Evolutionary conservation across 2,888 invertebrate species (phyloP), one percentile per base, ranked within the genome.

Genomic region (Pterostichus niger): DNA sequence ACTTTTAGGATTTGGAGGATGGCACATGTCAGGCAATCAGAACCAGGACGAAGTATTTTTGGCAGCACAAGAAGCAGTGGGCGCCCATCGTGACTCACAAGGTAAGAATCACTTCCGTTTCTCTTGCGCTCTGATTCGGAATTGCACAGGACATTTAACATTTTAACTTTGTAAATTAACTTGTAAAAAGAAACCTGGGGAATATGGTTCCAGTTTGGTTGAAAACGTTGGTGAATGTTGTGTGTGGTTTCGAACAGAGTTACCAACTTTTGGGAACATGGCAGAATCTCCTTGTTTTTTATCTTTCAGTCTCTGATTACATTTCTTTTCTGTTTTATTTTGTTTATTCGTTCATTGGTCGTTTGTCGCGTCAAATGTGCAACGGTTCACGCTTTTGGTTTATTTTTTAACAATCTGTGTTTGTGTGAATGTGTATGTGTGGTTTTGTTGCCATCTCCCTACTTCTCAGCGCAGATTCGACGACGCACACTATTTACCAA

Each of bases 71-170:
- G 96, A 95, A 90, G 92, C 93, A 88, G 93, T 92, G 85, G 92
- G 93, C 91, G 94, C 94, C 91, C 96, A 96, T 91, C 94, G 96
- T 91, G 96, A 96, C 92, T 95, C 96, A 90, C 96, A 96, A 96
- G 96, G 96, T 96, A 96, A 95, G 96, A 91, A 91, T 91, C 91
- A 89, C 89, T 89, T 88, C 88, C 89, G 88, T 87, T 89, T 87
- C 80, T 77, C 40, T 82, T 82, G 80, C 84, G 84, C 85, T 84
- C 83, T 83, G 61, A 64, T 64, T 83, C 71, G 40, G 35, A 54
- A 76, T 54, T 77, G 54, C 83, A 83, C 76, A 73, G n/a, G 54
- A 77, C 77, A 82, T 82, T 82, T 75, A 52, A 75, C 75, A 46
- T 31, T 17, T 24, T 17, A 56, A 56, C 33, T 35, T 24, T 10